These are phyloP conservation scores for Standfussiana lucernea DNA, from an alignment of 2,888 invertebrate genomes.

Conservation along the genomic window DNA sequence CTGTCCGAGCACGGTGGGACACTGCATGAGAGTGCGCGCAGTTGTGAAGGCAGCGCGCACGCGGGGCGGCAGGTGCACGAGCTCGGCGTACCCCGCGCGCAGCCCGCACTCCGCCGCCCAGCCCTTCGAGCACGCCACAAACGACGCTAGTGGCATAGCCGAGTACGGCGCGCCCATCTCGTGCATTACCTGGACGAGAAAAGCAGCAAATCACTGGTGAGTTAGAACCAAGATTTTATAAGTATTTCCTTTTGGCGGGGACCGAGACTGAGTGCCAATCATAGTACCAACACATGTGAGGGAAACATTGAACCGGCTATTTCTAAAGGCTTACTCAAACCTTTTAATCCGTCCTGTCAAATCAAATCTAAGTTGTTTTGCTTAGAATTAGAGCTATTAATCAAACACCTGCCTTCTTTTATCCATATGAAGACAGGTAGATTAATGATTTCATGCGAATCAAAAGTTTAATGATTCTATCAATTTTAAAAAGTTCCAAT, in stretches of 20 bases:
- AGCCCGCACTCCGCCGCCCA: conserved; percentile 97
- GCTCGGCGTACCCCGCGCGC: conserved; percentile 97
- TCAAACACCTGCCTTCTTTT: background rate
- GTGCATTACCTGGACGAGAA: conserved; percentile 91
- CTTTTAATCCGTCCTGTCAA: background rate
- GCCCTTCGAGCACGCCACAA: conserved; percentile 98
- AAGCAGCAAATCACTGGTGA: too few relatives aligned
- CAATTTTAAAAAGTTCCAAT: background rate
- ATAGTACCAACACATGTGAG: background rate
- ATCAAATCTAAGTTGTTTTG: background rate
- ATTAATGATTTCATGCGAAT: background rate
- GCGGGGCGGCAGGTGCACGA: conserved; percentile 94
- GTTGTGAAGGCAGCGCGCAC: conserved; percentile 94
- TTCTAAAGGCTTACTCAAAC: background rate
- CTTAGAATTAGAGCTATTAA: background rate
- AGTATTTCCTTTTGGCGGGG: background rate
- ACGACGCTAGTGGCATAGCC: conserved; percentile 96
- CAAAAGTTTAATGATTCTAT: background rate
- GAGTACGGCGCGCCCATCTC: conserved; percentile 97
- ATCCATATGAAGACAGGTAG: background rate
- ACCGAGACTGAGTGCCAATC: background rate
- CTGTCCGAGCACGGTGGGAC: conserved; percentile 98
- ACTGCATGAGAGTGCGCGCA: conserved; percentile 96
- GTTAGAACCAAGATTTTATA: background rate
- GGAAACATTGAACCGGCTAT: background rate